Evolutionary conservation across 2,113 vertebrate genomes (phyloP), one percentile per base, ranked within the genome.

Genomic region (Nipponia nippon): DNA sequence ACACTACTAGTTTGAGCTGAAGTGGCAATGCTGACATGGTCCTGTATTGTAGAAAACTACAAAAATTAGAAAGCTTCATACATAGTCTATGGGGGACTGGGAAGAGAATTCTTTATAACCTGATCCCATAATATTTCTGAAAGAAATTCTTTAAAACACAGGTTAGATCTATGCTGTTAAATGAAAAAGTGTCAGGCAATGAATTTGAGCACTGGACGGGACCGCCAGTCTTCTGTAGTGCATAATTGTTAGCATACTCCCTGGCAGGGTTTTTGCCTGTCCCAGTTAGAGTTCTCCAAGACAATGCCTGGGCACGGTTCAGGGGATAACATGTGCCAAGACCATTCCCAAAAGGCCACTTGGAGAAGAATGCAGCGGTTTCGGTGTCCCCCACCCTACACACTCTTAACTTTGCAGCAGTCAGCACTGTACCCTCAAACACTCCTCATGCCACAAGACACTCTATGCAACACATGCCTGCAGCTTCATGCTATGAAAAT

Each of bases 291-390:
- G 42, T 20, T 89, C 70, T 90, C 82, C 78, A 87, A 96, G 84
- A 97, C 96, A 97, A 97, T 97, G 95, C 58, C 49, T 95, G 95
- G 96, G 89, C 81, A 90, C 2, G 2, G 81, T 83, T 96, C 82
- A 85, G 56, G 34, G 55, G 6, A 61, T 61, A 56, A 79, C 52
- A 84, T 87, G 19, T 93, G 91, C 89, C 96, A 96, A 53, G 44
- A 84, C 27, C 30, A 72, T 93, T 93, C 89, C 73, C 91, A 72
- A 85, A 89, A 90, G 81, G 38, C 44, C 73, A 63, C 26, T 78
- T 61, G 61, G 49, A 90, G 81, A 97, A 91, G 89, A 96, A 96
- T 87, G 84, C 19, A 85, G 66, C 1, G 30, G 78, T 79, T 90
- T 91, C 70, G 40, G 62, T 91, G 78, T 82, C 84, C 44, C 52